Base-by-base conservation (phyloP, 2,888 invertebrate species). In the Idaea biselata region DNA sequence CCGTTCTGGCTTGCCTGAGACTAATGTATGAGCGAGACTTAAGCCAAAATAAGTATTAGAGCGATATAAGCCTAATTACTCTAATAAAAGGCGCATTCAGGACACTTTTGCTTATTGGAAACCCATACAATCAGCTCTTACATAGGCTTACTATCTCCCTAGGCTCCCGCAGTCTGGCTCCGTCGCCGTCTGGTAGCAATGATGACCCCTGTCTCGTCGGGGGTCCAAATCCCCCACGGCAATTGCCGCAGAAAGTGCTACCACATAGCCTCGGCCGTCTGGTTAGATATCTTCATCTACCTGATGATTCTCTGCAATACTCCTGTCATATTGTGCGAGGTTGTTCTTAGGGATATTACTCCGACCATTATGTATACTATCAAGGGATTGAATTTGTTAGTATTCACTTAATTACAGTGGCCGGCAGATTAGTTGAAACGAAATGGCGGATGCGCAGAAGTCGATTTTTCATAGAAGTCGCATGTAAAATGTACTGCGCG, bases 281-380 rank as follows among this genome's bases (percentile, higher is more conserved):
- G 89, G 89, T 88, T 94, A 78, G 93, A 94, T 67, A 72, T 78
- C 0, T 86, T 88, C 71, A 90, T 91, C 8, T 91, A 91, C 70
- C 14, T 88, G 14, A 81, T 85, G 78, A 91, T 91, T 58, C 71
- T 91, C 14, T 84, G 83, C 65, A 91, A 91, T 68, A 91, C 90
- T 0, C 91, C 91, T 0, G 89, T 91, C 0, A 90, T 91, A 65
- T 67, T 91, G 18, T 84, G 83, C 64, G 91, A 91, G 68, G 91
- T 91, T 54, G 70, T 78, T 0, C 44, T 89, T 55, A 78, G 74
- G 25, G 54, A 73, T 0, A 88, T 89, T 0, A 76, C 81, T 0
- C 7, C 75, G 0, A 14, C 63, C 0, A 71, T 77, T 0, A 81
- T 78, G 53, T 64, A 76, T 5, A 68, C 79, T 0, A 88, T 91